These are phyloP conservation scores for Merluccius polli DNA, from an alignment of 2,797 vertebrate species.

Conservation along the genomic window DNA sequence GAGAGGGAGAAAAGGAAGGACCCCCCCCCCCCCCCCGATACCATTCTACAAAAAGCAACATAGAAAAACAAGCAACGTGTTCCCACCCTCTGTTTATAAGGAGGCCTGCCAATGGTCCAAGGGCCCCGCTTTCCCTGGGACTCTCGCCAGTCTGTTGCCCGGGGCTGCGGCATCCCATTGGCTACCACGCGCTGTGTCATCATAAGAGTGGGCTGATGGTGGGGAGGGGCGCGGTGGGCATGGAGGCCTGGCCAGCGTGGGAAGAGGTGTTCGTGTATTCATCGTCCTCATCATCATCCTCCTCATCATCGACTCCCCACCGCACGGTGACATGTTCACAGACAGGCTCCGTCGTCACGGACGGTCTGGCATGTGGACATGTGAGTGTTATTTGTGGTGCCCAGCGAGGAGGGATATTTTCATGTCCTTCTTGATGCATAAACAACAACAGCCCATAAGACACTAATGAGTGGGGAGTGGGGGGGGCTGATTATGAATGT, in stretches of 20 bases:
- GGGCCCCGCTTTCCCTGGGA: slow-evolving; percentile 33
- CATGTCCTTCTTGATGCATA: slow-evolving; percentile 47
- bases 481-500: neutral
- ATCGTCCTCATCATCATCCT: slow-evolving; percentile 28
- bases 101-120: slow-evolving; percentile 16
- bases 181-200: slow-evolving; percentile 24
- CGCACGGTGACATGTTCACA: slow-evolving; percentile 51
- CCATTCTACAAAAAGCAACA: slow-evolving; percentile 18
- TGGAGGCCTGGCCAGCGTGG: slow-evolving; percentile 39
- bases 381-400: slow-evolving; percentile 56
- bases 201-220: slow-evolving; percentile 28
- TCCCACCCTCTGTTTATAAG: slow-evolving; percentile 7
- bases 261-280: slow-evolving; percentile 55
- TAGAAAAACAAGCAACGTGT: slow-evolving; percentile 24
- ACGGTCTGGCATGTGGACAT: slow-evolving; percentile 45
- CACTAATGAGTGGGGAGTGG: slow-evolving; percentile 5
- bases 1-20: too few relatives aligned
- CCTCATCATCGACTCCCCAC: slow-evolving; percentile 38
- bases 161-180: slow-evolving; percentile 20
- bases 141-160: slow-evolving; percentile 32
- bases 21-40: slow-evolving; percentile 5
- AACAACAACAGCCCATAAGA: slow-evolving; percentile 38
- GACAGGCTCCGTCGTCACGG: slow-evolving; percentile 51
- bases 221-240: slow-evolving; percentile 28
- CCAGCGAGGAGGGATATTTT: slow-evolving; percentile 27